Evolutionary conservation across 2,797 vertebrate species (phyloP).

Genomic region (Graptemys geographica): DNA sequence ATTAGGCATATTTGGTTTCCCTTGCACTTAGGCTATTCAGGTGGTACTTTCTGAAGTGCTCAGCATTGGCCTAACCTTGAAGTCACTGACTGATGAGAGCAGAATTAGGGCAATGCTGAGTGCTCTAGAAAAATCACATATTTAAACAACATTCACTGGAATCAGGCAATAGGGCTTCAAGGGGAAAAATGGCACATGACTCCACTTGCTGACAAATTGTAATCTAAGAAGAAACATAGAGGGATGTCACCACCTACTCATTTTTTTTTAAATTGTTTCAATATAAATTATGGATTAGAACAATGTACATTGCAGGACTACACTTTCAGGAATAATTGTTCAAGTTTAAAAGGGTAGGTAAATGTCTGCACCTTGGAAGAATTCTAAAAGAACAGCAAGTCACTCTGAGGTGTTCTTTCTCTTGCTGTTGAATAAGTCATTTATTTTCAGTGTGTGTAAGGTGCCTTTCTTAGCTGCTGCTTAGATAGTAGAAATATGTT

Average conservation of each 20-base stretch:
- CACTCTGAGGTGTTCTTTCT: background rate
- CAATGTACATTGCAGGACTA: background rate
- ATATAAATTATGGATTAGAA: constrained; percentile 6
- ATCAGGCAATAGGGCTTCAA: background rate
- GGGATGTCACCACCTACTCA: background rate
- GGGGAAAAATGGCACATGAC: background rate
- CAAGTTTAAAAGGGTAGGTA: constrained; percentile 24
- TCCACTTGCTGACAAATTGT: background rate
- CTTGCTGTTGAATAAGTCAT: background rate
- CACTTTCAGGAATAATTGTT: background rate
- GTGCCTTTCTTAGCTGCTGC: background rate
- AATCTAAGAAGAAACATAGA: background rate
- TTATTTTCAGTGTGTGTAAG: background rate
- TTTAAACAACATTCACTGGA: background rate
- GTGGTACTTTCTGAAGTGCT: background rate
- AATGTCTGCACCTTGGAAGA: background rate
- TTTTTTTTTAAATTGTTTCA: background rate
- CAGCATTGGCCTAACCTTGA: background rate
- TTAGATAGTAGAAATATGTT: background rate
- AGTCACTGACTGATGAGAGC: background rate
- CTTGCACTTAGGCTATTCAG: background rate
- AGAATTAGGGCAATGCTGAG: background rate
- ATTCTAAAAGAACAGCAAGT: background rate
- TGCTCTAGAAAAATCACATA: background rate
- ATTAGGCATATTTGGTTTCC: background rate